A percentile compares a stretch with the other conserved stretches of the same genome.
Conservation (phyloP, 2,113 vertebrate genomes). For the Hemibagrus wyckioides region DNA sequence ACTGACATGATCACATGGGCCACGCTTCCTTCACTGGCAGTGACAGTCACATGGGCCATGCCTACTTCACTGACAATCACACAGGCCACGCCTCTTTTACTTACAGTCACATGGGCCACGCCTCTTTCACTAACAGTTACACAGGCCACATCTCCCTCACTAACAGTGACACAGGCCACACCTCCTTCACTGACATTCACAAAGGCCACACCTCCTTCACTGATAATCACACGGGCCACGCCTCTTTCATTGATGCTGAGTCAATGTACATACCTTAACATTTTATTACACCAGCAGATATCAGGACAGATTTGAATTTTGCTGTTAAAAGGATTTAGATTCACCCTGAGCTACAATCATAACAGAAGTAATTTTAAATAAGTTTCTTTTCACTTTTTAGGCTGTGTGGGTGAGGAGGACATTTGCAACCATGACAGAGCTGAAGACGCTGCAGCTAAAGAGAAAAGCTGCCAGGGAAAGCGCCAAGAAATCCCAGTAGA, state of each 20-base stretch:
- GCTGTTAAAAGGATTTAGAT: background rate
- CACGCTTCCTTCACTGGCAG: background rate
- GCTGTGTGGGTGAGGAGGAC: constrained; percentile 87
- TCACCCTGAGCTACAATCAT: background rate
- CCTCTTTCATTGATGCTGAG: background rate
- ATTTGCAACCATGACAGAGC: constrained; percentile 85
- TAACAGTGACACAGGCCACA: background rate
- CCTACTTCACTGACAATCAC: no score
- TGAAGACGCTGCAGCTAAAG: constrained; percentile 82
- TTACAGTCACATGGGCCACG: background rate
- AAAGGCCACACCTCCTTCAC: background rate
- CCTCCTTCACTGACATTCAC: background rate
- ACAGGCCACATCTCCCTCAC: background rate
- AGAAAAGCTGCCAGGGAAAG: constrained; percentile 71
- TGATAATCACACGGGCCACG: background rate
- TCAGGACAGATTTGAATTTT: background rate
- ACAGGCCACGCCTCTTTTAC: background rate
- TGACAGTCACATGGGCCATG: background rate
- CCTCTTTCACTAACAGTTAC: background rate
- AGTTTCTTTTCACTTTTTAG: constrained; percentile 65
- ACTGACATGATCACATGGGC: background rate
- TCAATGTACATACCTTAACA: background rate
- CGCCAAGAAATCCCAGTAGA: constrained; percentile 67
- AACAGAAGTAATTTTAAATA: background rate
- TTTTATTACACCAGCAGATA: background rate